Percentiles rank a stretch among this genome's conserved stretches.
phyloP scores from a whole-genome alignment of 2,113 vertebrate species.

The Phocoena phocoena region DNA sequence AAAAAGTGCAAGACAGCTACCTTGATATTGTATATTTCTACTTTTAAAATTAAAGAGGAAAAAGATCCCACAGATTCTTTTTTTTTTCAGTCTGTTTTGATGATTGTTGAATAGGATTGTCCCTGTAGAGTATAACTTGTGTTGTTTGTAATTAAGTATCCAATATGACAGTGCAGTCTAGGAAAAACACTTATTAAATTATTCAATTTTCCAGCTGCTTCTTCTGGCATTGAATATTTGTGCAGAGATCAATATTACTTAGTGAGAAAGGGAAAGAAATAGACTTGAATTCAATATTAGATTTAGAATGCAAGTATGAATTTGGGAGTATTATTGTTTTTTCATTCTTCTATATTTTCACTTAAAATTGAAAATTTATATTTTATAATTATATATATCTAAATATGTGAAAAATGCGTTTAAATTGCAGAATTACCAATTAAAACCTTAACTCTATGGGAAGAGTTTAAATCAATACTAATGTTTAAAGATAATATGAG shows the following conservation, averaged over 20 bases:
- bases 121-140: not conserved
- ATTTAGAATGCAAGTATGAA: not conserved
- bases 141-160: constrained; percentile 36
- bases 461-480: not conserved
- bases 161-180: not conserved
- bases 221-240: constrained; percentile 19
- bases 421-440: not conserved
- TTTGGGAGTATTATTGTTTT: not conserved
- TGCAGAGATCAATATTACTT: constrained; percentile 1
- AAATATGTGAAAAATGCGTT: not conserved
- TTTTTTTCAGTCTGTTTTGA: not conserved
- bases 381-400: not conserved
- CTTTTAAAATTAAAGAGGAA: not conserved
- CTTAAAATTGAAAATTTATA: not conserved
- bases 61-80: not conserved
- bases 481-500: not conserved
- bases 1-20: not conserved
- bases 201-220: not conserved
- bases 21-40: constrained; percentile 10
- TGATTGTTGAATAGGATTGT: not conserved
- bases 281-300: not conserved
- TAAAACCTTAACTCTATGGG: not conserved
- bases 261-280: constrained; percentile 46
- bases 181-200: not conserved
- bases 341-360: not conserved